Percentiles rank a stretch among this genome's conserved stretches.
phyloP scores from a whole-genome alignment of 2,797 vertebrate genomes.

The Peromyscus nudipes region DNA sequence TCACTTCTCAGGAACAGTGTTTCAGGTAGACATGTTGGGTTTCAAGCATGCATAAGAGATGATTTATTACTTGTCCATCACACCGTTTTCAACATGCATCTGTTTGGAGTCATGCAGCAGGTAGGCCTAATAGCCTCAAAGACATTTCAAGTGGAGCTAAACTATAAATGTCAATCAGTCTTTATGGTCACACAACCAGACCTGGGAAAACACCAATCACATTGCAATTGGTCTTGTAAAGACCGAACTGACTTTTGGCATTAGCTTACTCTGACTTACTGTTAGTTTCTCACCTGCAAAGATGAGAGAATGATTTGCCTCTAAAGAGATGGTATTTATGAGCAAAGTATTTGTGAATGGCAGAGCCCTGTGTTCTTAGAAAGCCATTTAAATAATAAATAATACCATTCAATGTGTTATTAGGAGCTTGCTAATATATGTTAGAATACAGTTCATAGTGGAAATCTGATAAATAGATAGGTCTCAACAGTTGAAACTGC shows the following conservation, averaged over 20 bases:
- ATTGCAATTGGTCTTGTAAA: slow-evolving; percentile 4
- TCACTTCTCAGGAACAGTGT: not conserved
- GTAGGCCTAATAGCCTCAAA: not conserved
- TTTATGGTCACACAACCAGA: not conserved
- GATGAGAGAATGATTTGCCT: slow-evolving; percentile 31
- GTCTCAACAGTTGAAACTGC: slow-evolving; percentile 72
- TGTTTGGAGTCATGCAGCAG: not conserved
- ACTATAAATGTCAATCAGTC: not conserved
- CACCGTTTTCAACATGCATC: not conserved
- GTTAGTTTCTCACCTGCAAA: slow-evolving; percentile 39
- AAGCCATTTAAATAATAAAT: slow-evolving; percentile 73
- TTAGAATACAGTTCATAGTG: slow-evolving; percentile 70
- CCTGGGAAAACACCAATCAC: slow-evolving; percentile 28
- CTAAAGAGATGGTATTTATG: slow-evolving; percentile 22
- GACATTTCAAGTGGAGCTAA: not conserved
- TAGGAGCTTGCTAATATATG: slow-evolving; percentile 67
- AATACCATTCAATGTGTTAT: slow-evolving; percentile 17
- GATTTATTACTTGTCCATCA: not conserved
- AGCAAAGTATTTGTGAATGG: slow-evolving; percentile 62
- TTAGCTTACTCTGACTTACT: slow-evolving; percentile 32
- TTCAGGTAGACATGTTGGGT: not conserved
- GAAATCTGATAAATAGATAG: slow-evolving; percentile 70
- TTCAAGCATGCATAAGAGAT: not conserved
- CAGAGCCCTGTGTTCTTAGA: slow-evolving; percentile 64
- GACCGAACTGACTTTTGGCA: not conserved